These are phyloP conservation scores for Drosophila fulvimacula DNA, from an alignment of 2,888 invertebrate species.

Conservation along the genomic window DNA sequence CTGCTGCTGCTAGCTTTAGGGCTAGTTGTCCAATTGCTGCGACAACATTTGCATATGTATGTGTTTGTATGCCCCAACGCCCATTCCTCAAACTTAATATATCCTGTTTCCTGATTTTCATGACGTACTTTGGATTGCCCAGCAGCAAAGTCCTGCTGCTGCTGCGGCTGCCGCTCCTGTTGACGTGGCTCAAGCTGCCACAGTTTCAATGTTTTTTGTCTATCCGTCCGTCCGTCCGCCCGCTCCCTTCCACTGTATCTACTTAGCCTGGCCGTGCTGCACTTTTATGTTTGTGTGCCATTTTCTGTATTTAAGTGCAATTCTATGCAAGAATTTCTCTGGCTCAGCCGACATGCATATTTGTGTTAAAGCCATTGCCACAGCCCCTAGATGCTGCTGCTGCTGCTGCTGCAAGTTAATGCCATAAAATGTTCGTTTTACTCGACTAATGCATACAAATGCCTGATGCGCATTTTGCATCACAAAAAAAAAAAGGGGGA, in stretches of 20 bases:
- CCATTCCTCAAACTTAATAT: slow-evolving; percentile 79
- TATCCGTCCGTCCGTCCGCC: slow-evolving; percentile 1
- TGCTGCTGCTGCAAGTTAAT: slow-evolving; percentile 52
- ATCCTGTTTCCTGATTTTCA: slow-evolving; percentile 80
- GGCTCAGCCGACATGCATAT: slow-evolving; percentile 75
- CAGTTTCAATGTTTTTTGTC: slow-evolving; percentile 58
- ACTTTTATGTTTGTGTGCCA: slow-evolving; percentile 65
- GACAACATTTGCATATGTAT: slow-evolving; percentile 68
- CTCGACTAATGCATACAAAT: slow-evolving; percentile 78
- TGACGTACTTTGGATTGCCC: slow-evolving; percentile 69
- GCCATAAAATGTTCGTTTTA: slow-evolving; percentile 79
- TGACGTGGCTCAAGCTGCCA: slow-evolving; percentile 45
- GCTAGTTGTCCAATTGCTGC: slow-evolving; percentile 69
- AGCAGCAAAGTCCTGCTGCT: slow-evolving; percentile 23
- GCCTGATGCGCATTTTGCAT: slow-evolving; percentile 76
- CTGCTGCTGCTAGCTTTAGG: slow-evolving; percentile 56
- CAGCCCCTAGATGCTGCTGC: slow-evolving; percentile 11
- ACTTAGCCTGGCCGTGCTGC: slow-evolving; percentile 40
- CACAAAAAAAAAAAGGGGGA: slow-evolving; percentile 56
- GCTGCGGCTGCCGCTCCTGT: slow-evolving; percentile 3
- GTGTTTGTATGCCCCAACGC: slow-evolving; percentile 55
- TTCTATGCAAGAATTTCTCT: slow-evolving; percentile 77
- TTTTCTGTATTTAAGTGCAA: slow-evolving; percentile 80
- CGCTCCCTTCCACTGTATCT: slow-evolving; percentile 2
- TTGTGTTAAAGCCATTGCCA: slow-evolving; percentile 74